Base-by-base conservation (phyloP, 2,797 vertebrate genomes). In the Amblyraja radiata region DNA sequence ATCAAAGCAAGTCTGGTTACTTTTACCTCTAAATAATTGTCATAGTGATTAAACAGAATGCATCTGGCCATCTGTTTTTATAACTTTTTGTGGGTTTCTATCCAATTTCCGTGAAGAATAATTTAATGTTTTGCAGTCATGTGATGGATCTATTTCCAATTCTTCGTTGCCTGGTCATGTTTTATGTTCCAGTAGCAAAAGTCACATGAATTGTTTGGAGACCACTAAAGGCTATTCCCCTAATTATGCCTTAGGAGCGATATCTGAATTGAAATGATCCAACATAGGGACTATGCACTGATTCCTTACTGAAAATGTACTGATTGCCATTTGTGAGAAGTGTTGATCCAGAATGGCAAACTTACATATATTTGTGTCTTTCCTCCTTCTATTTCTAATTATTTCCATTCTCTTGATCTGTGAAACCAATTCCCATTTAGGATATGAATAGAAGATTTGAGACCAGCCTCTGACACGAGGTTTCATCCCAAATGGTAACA, bases 21-120 rank as follows among this genome's bases (percentile, higher is more conserved):
- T 88, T 68, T 88, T 88, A 88, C 84, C 65, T 32, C 63, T 36
- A 88, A 88, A 88, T 88, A 68, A 65, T 88, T 68, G 84, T 88
- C 63, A 88, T 68, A 21, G 84, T 88, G 84, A 63, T 88, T 68
- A 68, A 88, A 18, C 1, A 32, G 63, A 88, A 88, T 88, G 84
- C 84, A 88, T 88, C 16, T 68, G 84, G 65, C 84, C 84, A 88
- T 88, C 61, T 88, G 84, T 32, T 68, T 88, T 68, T 88, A 36
- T 68, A 88, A 88, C n/a, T 23, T 88, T 88, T 88, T 88, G 84
- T 88, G 65, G 84, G 18, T 88, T 88, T 88, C 16, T 32, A 68
- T 88, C 16, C 84, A 36, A 88, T 88, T 88, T 88, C 63, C 28
- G n/a, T 88, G 32, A 88, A 68, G 84, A 68, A 88, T 88, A 88